A percentile compares a stretch with the other conserved stretches of the same genome.
These are phyloP conservation scores for Trachelus tabidus DNA, from an alignment of 2,888 invertebrate genomes.

Conservation along the genomic window DNA sequence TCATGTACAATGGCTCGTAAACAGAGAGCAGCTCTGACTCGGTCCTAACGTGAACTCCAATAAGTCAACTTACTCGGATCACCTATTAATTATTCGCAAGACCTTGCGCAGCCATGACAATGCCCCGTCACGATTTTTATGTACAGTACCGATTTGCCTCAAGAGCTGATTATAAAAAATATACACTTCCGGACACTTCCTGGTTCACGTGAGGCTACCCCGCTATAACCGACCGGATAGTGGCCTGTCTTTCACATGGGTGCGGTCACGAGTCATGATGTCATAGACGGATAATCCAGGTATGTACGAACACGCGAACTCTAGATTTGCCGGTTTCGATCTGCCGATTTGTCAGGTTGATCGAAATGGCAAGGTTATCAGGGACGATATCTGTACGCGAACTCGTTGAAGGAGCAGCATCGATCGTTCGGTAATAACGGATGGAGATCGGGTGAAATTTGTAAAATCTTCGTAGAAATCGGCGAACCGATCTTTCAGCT, in stretches of 20 bases:
- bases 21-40: not conserved
- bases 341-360: not conserved
- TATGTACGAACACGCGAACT: not conserved
- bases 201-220: constrained; percentile 1
- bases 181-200: constrained; percentile 4
- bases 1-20: not conserved
- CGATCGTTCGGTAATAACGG: not conserved
- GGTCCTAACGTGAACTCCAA: not conserved
- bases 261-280: constrained; percentile 25
- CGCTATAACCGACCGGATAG: constrained; percentile 11
- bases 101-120: constrained; percentile 22
- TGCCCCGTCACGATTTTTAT: constrained; percentile 14
- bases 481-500: not conserved
- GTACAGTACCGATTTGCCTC: not conserved
- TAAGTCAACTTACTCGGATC: constrained; percentile 22
- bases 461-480: not conserved
- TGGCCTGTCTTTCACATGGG: constrained; percentile 13
- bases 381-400: not conserved
- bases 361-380: constrained; percentile 18
- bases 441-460: not conserved
- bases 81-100: constrained; percentile 39
- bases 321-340: not conserved
- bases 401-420: not conserved
- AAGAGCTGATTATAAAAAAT: constrained; percentile 4
- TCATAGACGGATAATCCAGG: constrained; percentile 25